These are phyloP conservation scores for Oikopleura vanhoeffeni DNA, from an alignment of 23 tunicate genomes.

Conservation along the genomic window DNA sequence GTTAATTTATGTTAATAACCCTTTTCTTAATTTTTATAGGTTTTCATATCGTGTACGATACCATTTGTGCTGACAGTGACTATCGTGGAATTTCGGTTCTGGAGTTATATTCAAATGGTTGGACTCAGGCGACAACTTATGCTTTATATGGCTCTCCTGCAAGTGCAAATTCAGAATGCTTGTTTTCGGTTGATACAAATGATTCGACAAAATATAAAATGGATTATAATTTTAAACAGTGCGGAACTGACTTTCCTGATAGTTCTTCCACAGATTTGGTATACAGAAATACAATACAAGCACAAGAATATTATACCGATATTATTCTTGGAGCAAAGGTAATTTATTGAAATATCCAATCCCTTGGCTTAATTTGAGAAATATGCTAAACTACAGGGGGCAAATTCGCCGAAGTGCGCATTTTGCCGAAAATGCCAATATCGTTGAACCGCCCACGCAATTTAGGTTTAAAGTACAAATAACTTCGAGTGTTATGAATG, in stretches of 20 bases:
- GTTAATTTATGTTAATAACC: too few species aligned
- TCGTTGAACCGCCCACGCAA: too few species aligned
- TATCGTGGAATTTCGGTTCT: neutral
- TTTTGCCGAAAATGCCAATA: too few species aligned
- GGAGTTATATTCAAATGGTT: neutral
- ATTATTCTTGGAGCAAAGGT: neutral
- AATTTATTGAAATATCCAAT: too few species aligned
- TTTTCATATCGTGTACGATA: neutral
- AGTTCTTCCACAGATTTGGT: neutral
- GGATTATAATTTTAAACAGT: neutral
- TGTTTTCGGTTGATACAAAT: neutral
- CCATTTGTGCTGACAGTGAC: neutral
- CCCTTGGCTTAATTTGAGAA: too few species aligned
- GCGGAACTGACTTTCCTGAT: conserved; percentile 9
- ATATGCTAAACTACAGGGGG: too few species aligned
- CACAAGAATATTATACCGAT: neutral
- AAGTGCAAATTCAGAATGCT: neutral
- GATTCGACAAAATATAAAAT: neutral
- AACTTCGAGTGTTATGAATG: too few species aligned
- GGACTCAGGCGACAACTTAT: neutral
- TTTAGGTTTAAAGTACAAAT: too few species aligned
- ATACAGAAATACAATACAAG: conserved; percentile 4
- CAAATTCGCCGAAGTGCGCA: too few species aligned
- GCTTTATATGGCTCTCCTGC: neutral
- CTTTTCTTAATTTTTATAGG: neutral